Conservation (phyloP, 2,797 vertebrate species). For the Pseudochaenichthys georgianus region DNA sequence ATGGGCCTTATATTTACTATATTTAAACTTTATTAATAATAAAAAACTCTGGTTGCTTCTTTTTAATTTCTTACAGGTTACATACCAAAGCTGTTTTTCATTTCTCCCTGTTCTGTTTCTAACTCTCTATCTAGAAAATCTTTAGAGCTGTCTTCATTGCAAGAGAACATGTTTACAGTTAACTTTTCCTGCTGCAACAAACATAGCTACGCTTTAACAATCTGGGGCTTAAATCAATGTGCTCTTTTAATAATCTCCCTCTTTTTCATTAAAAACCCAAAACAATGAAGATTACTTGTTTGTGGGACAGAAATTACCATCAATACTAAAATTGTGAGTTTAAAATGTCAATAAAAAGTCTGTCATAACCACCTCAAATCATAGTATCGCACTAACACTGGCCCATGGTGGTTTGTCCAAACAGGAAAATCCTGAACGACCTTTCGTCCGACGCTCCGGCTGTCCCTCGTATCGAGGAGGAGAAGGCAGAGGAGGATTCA, state of each 20-base stretch:
- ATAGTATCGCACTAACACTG: neutral
- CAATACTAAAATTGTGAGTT: neutral
- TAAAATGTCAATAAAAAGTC: neutral
- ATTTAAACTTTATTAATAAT: neutral
- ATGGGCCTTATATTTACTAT: neutral
- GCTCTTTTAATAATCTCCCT: neutral
- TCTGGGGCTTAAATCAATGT: neutral
- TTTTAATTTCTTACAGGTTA: neutral
- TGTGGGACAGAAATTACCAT: neutral
- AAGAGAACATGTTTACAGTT: neutral
- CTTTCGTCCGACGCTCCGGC: slow-evolving; percentile 97
- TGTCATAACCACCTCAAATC: neutral
- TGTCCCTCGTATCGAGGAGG: slow-evolving; percentile 97
- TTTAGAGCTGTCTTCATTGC: neutral
- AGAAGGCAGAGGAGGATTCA: slow-evolving; percentile 94
- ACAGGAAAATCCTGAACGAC: slow-evolving; percentile 98
- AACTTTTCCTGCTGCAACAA: neutral
- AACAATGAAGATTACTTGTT: neutral
- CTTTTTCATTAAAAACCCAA: neutral
- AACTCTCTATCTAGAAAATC: neutral
- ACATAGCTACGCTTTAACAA: neutral
- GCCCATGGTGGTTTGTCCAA: neutral
- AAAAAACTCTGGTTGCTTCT: neutral
- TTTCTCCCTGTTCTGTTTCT: neutral
- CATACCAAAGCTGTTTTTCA: neutral